These are phyloP conservation scores for Trinectes maculatus DNA, from an alignment of 2,113 vertebrate genomes.

Conservation along the genomic window DNA sequence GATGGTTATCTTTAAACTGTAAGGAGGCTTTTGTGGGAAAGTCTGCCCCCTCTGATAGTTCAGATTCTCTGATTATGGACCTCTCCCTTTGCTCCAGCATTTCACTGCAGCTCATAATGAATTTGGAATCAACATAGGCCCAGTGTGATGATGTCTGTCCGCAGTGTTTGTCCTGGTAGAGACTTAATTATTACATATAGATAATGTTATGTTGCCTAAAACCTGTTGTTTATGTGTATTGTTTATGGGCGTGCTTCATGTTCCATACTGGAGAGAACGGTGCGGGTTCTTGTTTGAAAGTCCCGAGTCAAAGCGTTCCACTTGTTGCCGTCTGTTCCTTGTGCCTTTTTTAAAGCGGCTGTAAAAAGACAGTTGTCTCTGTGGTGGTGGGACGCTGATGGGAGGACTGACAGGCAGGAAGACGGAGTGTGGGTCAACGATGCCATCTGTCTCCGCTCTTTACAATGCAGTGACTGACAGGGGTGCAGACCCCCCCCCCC, in stretches of 20 bases:
- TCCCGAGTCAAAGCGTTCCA: conserved; percentile 31
- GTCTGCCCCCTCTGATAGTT: background rate
- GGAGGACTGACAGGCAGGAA: conserved; percentile 51
- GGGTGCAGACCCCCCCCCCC: conserved; percentile 34
- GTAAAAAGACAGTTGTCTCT: conserved; percentile 72
- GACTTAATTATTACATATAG: background rate
- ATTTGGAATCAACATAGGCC: background rate
- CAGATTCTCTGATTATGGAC: background rate
- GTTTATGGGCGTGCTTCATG: background rate
- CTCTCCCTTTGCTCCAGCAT: background rate
- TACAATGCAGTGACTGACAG: conserved; percentile 61
- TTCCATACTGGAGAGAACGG: background rate
- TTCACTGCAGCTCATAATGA: background rate
- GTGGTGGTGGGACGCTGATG: conserved; percentile 30
- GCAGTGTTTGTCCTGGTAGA: background rate
- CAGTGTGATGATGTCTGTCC: background rate
- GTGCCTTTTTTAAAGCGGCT: conserved; percentile 52
- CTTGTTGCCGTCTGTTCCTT: conserved; percentile 55
- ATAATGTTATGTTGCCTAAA: no score
- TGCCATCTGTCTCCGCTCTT: conserved; percentile 74
- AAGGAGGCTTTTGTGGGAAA: conserved; percentile 7
- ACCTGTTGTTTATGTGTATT: background rate
- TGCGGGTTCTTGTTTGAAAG: conserved; percentile 1
- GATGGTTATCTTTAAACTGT: conserved; percentile 32
- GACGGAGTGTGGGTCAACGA: conserved; percentile 62